A percentile compares a stretch with the other conserved stretches of the same genome.
Conservation (phyloP, 2,113 vertebrate genomes). For the Nannospalax galili region DNA sequence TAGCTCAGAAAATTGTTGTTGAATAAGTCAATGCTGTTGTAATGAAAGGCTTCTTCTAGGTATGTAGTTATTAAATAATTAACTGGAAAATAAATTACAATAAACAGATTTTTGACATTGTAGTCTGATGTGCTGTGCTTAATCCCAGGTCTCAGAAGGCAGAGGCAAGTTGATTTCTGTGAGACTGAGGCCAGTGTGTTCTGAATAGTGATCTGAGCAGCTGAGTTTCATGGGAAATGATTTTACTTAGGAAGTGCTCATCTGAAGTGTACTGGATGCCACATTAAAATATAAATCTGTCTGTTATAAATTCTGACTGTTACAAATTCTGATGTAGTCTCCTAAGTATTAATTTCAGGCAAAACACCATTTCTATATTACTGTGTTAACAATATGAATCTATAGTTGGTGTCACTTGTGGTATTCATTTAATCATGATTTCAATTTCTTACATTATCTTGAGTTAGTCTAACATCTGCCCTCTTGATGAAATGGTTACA, state of each 20-base stretch:
- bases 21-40: too few relatives aligned
- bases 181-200: too few relatives aligned
- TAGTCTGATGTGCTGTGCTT: too few relatives aligned
- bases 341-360: background rate
- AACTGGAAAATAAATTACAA: too few relatives aligned
- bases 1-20: too few relatives aligned
- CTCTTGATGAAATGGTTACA: constrained; percentile 15
- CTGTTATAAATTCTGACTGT: background rate
- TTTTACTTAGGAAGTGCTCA: background rate
- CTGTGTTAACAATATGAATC: background rate
- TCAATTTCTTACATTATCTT: background rate
- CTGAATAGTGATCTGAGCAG: too few relatives aligned
- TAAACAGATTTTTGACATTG: too few relatives aligned
- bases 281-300: constrained; percentile 3
- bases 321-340: background rate
- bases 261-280: background rate
- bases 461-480: background rate
- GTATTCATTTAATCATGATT: background rate
- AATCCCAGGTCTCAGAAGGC: too few relatives aligned
- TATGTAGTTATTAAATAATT: too few relatives aligned
- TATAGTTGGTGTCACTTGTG: background rate
- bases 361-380: background rate
- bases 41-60: too few relatives aligned
- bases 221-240: background rate
- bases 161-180: too few relatives aligned